Conservation (phyloP, 2,888 invertebrate species). For the Cantharis nigra region DNA sequence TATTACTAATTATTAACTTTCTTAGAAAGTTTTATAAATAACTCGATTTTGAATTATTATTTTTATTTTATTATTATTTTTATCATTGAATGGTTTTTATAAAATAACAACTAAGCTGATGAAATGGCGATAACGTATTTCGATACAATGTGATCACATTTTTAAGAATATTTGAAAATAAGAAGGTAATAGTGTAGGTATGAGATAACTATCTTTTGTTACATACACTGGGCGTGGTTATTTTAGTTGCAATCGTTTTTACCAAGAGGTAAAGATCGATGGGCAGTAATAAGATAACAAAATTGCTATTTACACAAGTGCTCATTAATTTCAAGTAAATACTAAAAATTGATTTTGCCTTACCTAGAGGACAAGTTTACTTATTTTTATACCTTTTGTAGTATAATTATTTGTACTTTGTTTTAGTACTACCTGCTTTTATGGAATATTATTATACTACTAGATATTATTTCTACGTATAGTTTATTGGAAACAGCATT, state of each 20-base stretch:
- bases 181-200: conserved; percentile 13
- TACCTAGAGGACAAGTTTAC: not conserved
- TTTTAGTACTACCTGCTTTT: not conserved
- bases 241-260: conserved; percentile 26
- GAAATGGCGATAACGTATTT: not conserved
- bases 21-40: not conserved
- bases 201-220: conserved; percentile 28
- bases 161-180: not conserved
- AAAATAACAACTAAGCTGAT: not conserved
- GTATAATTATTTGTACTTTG: not conserved
- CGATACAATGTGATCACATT: not conserved
- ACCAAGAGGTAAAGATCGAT: conserved; percentile 16
- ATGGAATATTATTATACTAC: not conserved
- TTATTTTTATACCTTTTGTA: not conserved
- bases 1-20: not conserved
- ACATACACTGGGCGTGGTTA: conserved; percentile 33
- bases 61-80: not conserved
- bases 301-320: conserved; percentile 1
- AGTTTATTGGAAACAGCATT: not conserved
- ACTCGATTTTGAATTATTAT: not conserved
- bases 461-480: not conserved
- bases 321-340: not conserved
- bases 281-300: conserved; percentile 17
- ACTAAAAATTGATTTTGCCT: not conserved
- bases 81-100: not conserved